A percentile compares a stretch with the other conserved stretches of the same genome.
Evolutionary conservation across 2,888 invertebrate species (phyloP).

Genomic region (Folsomia candida): DNA sequence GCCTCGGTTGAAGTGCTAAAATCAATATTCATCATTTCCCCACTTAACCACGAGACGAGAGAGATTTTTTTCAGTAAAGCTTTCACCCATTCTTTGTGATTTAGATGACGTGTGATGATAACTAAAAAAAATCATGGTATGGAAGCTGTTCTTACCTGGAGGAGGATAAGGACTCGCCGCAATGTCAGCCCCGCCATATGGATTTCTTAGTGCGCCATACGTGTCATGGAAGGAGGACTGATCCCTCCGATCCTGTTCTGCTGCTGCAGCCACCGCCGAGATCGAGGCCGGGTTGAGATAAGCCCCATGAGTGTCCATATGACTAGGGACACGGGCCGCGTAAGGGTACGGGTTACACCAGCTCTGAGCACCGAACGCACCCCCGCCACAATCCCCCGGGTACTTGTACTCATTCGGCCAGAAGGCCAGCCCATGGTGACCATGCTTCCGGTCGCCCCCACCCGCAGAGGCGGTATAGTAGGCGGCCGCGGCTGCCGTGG

Average conservation of each 20-base stretch:
- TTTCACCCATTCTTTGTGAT: too few relatives aligned
- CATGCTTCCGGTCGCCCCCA: conserved; percentile 42
- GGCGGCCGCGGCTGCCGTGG: conserved; percentile 42
- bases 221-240: conserved; percentile 47
- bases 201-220: conserved; percentile 44
- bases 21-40: background rate
- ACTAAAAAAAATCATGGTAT: too few relatives aligned
- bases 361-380: conserved; percentile 45
- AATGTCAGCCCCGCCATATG: conserved; percentile 49
- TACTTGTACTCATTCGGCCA: conserved; percentile 49
- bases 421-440: conserved; percentile 40
- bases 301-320: conserved; percentile 49
- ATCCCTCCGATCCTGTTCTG: conserved; percentile 47
- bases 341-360: conserved; percentile 49
- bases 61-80: too few relatives aligned
- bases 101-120: too few relatives aligned
- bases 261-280: conserved; percentile 38
- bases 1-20: background rate
- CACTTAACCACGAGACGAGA: too few relatives aligned
- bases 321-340: conserved; percentile 47
- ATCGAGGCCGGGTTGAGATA: conserved; percentile 29
- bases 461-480: conserved; percentile 38
- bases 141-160: too few relatives aligned
- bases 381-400: conserved; percentile 46
- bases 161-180: conserved; percentile 49